These are phyloP conservation scores for Pholis gunnellus DNA, from an alignment of 2,113 vertebrate genomes.

Conservation along the genomic window DNA sequence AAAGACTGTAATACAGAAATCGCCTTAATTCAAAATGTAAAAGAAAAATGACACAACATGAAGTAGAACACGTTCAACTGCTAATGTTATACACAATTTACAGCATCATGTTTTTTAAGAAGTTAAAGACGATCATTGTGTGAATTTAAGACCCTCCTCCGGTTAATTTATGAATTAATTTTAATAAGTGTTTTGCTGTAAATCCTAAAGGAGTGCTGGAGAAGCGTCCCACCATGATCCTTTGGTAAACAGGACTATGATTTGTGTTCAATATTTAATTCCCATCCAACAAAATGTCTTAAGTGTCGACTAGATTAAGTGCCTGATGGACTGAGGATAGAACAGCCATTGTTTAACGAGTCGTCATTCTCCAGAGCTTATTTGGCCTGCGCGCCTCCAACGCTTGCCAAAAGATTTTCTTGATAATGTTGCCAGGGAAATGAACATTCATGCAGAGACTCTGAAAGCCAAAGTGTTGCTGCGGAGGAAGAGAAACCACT, in stretches of 20 bases:
- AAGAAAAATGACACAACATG: neutral
- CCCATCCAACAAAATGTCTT: conserved; percentile 54
- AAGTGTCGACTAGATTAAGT: conserved; percentile 52
- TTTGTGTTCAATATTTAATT: conserved; percentile 41
- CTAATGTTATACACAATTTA: neutral
- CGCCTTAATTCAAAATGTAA: conserved; percentile 13
- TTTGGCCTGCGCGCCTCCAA: conserved; percentile 38
- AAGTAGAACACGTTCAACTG: neutral
- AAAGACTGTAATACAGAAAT: conserved; percentile 36
- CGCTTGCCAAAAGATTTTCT: conserved; percentile 55
- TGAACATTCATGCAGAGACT: conserved; percentile 24
- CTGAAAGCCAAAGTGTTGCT: neutral
- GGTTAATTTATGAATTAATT: neutral
- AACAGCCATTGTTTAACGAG: conserved; percentile 59
- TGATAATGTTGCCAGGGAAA: conserved; percentile 62
- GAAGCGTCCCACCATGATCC: neutral
- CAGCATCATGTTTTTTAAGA: neutral
- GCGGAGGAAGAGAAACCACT: neutral
- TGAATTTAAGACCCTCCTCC: neutral
- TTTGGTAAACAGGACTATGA: conserved; percentile 10
- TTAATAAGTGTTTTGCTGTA: neutral
- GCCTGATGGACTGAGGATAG: conserved; percentile 59
- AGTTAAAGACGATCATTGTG: neutral
- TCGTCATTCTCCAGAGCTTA: conserved; percentile 46
- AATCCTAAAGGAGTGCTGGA: conserved; percentile 16